phyloP scores from a whole-genome alignment of 2,888 invertebrate genomes.

The Epistrophe eligans region DNA sequence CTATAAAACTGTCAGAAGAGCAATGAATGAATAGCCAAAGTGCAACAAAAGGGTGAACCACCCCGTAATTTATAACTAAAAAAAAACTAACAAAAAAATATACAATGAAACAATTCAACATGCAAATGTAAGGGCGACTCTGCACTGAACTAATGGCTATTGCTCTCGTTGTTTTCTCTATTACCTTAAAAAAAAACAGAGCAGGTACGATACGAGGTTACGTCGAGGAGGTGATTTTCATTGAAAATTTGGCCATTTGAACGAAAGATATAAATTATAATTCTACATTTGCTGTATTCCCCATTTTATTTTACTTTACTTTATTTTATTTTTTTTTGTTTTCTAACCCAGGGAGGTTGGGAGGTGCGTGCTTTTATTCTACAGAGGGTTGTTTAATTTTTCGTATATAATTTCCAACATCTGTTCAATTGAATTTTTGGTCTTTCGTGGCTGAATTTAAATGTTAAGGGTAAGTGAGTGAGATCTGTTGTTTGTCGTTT shows the following conservation, averaged over 20 bases:
- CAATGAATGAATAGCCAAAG: conserved; percentile 67
- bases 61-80: conserved; percentile 66
- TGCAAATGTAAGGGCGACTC: conserved; percentile 66
- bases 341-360: background rate
- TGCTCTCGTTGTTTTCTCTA: background rate
- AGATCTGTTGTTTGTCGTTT: conserved; percentile 65
- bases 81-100: conserved; percentile 29
- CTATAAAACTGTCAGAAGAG: conserved; percentile 75
- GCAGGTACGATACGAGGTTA: background rate
- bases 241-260: conserved; percentile 64
- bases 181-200: background rate
- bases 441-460: conserved; percentile 22
- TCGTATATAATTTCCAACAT: conserved; percentile 66
- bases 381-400: conserved; percentile 61
- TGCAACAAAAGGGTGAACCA: conserved; percentile 73
- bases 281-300: conserved; percentile 48
- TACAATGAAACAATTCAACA: conserved; percentile 48
- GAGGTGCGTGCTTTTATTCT: conserved; percentile 41
- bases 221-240: conserved; percentile 48
- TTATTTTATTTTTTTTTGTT: too few relatives aligned
- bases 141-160: background rate
- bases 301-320: background rate
- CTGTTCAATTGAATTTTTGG: conserved; percentile 70
- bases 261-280: conserved; percentile 55
- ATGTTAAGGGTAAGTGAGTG: conserved; percentile 40